These are phyloP conservation scores for Pantherophis alleghaniensis DNA, from an alignment of 2,797 vertebrate species.

Conservation along the genomic window DNA sequence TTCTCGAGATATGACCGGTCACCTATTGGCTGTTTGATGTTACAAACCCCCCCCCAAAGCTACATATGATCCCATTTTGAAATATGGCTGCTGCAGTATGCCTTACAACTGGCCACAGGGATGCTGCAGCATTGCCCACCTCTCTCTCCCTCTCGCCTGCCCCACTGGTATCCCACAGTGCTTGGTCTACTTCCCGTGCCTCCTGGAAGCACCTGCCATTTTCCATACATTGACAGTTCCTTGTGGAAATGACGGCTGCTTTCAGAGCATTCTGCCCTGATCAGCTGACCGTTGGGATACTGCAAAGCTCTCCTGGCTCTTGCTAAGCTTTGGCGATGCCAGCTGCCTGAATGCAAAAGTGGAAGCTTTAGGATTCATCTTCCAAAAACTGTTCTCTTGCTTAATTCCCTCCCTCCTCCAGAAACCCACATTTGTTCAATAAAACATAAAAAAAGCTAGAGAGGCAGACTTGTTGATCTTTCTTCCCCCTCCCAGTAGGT, in stretches of 20 bases:
- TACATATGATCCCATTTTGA: neutral
- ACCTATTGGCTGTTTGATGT: neutral
- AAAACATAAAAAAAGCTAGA: neutral
- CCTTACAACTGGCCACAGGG: neutral
- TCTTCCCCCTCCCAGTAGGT: too few relatives aligned
- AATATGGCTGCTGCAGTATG: neutral
- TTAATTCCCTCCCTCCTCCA: neutral
- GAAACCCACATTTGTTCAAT: neutral
- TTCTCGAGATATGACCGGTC: neutral
- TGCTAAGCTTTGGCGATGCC: neutral
- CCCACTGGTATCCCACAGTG: neutral
- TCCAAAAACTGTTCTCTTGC: neutral
- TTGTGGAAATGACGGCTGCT: neutral
- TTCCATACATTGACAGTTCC: neutral
- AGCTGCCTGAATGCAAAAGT: neutral
- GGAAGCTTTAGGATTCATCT: neutral
- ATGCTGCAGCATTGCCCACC: too few relatives aligned
- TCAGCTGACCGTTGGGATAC: neutral
- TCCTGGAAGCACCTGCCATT: neutral
- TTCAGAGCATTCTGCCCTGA: neutral
- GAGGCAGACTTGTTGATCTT: neutral
- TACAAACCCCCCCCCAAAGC: neutral
- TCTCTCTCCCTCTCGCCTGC: neutral
- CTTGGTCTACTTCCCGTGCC: neutral
- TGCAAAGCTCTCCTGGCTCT: neutral